Percentiles rank a stretch among this genome's conserved stretches.
These are phyloP conservation scores for Lichenostomus cassidix DNA, from an alignment of 2,113 vertebrate species.

Conservation along the genomic window DNA sequence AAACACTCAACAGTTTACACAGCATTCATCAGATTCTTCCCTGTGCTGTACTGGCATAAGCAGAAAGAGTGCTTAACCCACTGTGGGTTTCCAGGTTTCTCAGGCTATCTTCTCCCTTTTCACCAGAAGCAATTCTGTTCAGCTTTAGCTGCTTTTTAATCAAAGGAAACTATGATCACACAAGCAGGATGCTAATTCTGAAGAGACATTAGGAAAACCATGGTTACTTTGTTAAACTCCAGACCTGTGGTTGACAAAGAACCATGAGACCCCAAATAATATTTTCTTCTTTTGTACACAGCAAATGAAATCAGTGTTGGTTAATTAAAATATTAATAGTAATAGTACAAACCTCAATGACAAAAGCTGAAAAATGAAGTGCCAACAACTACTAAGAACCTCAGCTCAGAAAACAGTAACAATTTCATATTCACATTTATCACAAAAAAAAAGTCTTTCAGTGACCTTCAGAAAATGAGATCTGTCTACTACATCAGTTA, in stretches of 20 bases:
- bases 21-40: constrained; percentile 5
- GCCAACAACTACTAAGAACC: background rate
- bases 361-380: background rate
- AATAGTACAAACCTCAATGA: background rate
- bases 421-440: background rate
- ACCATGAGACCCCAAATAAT: background rate
- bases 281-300: constrained; percentile 7
- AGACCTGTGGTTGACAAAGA: constrained; percentile 13
- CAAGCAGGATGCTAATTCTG: constrained; percentile 49
- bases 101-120: background rate
- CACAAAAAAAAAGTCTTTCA: constrained; percentile 59
- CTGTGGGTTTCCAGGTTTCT: background rate
- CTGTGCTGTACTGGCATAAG: background rate
- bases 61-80: constrained; percentile 15
- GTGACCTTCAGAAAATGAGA: constrained; percentile 57
- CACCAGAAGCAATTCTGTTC: background rate
- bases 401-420: background rate
- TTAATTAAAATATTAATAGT: background rate
- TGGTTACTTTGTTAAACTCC: constrained; percentile 21
- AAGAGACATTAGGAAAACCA: constrained; percentile 44
- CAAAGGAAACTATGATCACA: constrained; percentile 51
- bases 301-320: background rate
- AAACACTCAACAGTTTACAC: background rate
- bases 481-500: background rate
- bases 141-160: constrained; percentile 53